Percentiles rank a stretch among this genome's conserved stretches.
These are phyloP conservation scores for Hippocampus barbouri DNA, from an alignment of 2,113 vertebrate genomes.

Conservation along the genomic window DNA sequence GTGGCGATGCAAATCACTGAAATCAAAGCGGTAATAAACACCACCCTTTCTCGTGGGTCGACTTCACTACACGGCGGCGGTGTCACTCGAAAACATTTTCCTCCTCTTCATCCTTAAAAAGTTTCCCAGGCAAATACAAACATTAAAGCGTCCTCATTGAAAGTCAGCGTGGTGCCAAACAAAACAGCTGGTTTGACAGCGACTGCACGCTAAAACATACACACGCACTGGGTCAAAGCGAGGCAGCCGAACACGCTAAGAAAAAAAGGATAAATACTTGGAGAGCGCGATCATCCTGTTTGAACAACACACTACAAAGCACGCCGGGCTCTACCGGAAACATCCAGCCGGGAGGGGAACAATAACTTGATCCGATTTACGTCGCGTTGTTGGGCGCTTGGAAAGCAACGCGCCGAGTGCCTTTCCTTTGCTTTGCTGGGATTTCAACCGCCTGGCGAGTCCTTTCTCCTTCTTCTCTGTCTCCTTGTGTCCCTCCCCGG, in stretches of 20 bases:
- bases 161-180: neutral
- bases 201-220: constrained; percentile 3
- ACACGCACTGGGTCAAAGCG: constrained; percentile 10
- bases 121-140: constrained; percentile 34
- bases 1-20: constrained; percentile 13
- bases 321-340: constrained; percentile 31
- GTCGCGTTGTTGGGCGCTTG: constrained; percentile 24
- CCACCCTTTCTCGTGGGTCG: neutral
- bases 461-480: constrained; percentile 13
- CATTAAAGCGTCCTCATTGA: constrained; percentile 5
- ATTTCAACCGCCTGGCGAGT: constrained; percentile 39
- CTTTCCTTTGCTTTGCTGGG: constrained; percentile 22
- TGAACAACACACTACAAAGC: constrained; percentile 26
- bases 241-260: neutral
- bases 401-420: constrained; percentile 18
- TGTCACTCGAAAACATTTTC: constrained; percentile 38
- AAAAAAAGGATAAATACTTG: constrained; percentile 1
- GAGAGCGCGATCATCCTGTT: constrained; percentile 13
- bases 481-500: constrained; percentile 27
- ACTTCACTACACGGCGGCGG: constrained; percentile 13
- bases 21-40: neutral
- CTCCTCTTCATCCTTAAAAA: constrained; percentile 71
- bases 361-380: constrained; percentile 23
- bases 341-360: constrained; percentile 23
- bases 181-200: constrained; percentile 34